These are phyloP conservation scores for Diachrysia chrysitis DNA, from an alignment of 2,888 invertebrate genomes.

Conservation along the genomic window DNA sequence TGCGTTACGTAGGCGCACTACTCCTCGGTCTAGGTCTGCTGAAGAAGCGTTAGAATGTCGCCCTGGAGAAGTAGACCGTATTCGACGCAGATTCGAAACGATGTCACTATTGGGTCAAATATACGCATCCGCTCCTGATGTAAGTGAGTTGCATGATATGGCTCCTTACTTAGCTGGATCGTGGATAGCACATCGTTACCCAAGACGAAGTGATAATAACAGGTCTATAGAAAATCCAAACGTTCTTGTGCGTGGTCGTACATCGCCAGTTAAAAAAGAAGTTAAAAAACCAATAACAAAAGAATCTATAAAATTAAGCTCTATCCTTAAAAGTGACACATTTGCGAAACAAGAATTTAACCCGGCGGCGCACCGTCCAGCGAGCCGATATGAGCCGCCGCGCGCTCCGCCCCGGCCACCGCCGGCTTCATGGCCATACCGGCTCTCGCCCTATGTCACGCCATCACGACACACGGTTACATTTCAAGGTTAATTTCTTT, in stretches of 20 bases:
- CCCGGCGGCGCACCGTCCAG: slow-evolving; percentile 93
- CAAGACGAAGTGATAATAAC: slow-evolving; percentile 91
- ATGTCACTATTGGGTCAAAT: slow-evolving; percentile 93
- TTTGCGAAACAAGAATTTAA: slow-evolving; percentile 92
- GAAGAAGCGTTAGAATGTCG: slow-evolving; percentile 87
- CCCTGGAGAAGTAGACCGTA: slow-evolving; percentile 92
- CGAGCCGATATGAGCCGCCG: slow-evolving; percentile 93
- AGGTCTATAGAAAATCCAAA: slow-evolving; percentile 88
- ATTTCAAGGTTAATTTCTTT: slow-evolving; percentile 92
- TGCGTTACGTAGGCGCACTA: slow-evolving; percentile 86
- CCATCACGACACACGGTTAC: slow-evolving; percentile 92
- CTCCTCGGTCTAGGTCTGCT: slow-evolving; percentile 85
- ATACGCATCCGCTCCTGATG: slow-evolving; percentile 94
- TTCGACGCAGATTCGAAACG: slow-evolving; percentile 92
- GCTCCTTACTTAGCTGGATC: slow-evolving; percentile 93
- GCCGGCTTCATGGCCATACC: slow-evolving; percentile 82
- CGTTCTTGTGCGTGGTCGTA: slow-evolving; percentile 70
- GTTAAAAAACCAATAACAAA: slow-evolving; percentile 76
- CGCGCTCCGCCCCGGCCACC: slow-evolving; percentile 88
- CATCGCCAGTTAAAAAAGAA: slow-evolving; percentile 81
- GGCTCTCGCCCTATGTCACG: slow-evolving; percentile 83
- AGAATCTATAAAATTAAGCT: slow-evolving; percentile 84
- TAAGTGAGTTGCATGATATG: slow-evolving; percentile 93
- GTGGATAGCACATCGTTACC: slow-evolving; percentile 95
- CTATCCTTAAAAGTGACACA: slow-evolving; percentile 84